These are phyloP conservation scores for Andricus quercusramuli DNA, from an alignment of 2,888 invertebrate species.

Conservation along the genomic window DNA sequence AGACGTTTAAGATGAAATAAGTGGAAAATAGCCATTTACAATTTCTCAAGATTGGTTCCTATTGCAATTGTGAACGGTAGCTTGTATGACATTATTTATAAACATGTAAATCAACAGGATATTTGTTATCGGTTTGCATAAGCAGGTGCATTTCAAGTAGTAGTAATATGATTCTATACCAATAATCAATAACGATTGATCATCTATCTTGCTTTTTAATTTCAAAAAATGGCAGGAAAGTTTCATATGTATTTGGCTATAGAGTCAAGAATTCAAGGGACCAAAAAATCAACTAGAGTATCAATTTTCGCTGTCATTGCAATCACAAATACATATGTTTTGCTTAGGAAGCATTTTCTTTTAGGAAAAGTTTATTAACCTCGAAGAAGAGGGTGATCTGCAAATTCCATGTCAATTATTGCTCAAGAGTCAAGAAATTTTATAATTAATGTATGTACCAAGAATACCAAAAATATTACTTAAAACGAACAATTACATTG, in stretches of 20 bases:
- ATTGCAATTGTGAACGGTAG: background rate
- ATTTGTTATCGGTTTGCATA: background rate
- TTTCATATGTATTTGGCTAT: background rate
- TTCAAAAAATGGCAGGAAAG: background rate
- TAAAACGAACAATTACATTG: too few relatives aligned
- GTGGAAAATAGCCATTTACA: too few relatives aligned
- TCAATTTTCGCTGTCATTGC: background rate
- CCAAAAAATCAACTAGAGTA: background rate
- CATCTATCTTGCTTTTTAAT: background rate
- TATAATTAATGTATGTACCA: background rate
- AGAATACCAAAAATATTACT: background rate
- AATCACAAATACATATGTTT: background rate
- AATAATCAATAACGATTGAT: constrained; percentile 1
- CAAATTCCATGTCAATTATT: constrained; percentile 5
- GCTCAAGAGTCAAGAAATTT: background rate
- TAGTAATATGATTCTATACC: constrained; percentile 10
- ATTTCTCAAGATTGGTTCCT: background rate
- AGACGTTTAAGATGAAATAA: too few relatives aligned
- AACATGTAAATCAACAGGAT: constrained; percentile 10
- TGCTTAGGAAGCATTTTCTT: constrained; percentile 51
- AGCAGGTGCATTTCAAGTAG: constrained; percentile 17
- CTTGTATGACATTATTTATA: background rate
- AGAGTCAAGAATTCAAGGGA: background rate
- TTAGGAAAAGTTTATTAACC: constrained; percentile 44
- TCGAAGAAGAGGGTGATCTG: constrained; percentile 45